Base-by-base conservation (phyloP, 1,140 invertebrate genomes). In the Hylaeus anthracinus region DNA sequence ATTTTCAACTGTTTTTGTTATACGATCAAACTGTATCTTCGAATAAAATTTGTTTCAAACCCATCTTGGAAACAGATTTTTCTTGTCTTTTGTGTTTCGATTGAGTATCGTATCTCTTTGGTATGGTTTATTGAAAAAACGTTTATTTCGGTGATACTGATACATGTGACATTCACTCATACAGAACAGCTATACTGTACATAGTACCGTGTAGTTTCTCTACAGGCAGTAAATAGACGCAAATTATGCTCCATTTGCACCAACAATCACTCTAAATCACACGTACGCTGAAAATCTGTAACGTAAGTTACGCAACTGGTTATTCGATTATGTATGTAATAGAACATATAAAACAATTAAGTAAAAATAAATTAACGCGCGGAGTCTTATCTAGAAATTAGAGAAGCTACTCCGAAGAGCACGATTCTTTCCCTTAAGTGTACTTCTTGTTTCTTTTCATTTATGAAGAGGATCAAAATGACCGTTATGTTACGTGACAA, bases 341-440 rank as follows among this genome's bases (percentile, higher is more conserved):
- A 81, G 87, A 91, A 89, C 89, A 89, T 92, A 93, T 80, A 92
- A 92, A 92, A 92, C 84, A 89, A 91, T 86, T 86, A 89, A 91
- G 86, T 88, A 82, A 90, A 26, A 92, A 92, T 93, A 93, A 93
- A 93, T 91, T 91, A 93, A 92, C 88, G 82, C 88, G 83, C 77
- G 66, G 85, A 88, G 83, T 90, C 79, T 85, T 86, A 61, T 60
- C 10, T 71, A 61, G 39, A 53, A 72, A 67, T 26, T 53, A 61
- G 8, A 51, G 56, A 67, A 75, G 72, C 55, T 75, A 80, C 3
- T 81, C n/a, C 60, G 26, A 48, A 58, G 48, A 77, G 71, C 70
- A 53, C 53, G 56, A 43, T 75, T 71, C 61, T 39, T 81, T 58
- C 39, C 63, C 26, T 66, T 53, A 60, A 26, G 37, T 64, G 14